Base-by-base conservation (phyloP, 92 coral and sea anemone genomes). In the Micromussa lordhowensis region DNA sequence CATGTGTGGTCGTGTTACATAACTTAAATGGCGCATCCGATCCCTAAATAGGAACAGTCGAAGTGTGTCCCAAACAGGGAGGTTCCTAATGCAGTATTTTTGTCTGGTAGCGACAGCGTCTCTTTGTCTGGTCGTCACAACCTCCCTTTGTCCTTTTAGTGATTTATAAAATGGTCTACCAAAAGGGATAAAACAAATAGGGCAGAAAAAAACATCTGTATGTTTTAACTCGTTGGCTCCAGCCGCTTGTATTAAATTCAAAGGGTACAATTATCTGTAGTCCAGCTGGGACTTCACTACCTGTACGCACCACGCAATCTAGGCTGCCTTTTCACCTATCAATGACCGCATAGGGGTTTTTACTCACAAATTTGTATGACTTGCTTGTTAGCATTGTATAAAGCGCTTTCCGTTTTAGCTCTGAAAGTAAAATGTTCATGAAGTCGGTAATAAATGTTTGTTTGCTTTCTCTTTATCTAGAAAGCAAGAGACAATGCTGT, bases 401-500 rank as follows among this genome's bases (percentile, higher is more conserved):
- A 36, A 24, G 51, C 4, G 78, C 22, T 58, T 61, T 28, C 26
- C 1, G 61, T 59, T 59, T 8, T 1, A 75, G 53, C 1, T 55
- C 34, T 30, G 30, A 13, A 63, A 22, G 55, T 2, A 55, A 16
- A 63, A 80, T 31, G 18, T 15, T 61, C 19, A 22, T 35, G 1
- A 36, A 40, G 0, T n/a, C n/a, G n/a, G n/a, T 70, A 7, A 55
- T 17, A 5, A 18, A 29, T 30, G 22, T 78, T 28, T 44, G 38
- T 1, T 49, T 55, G 64, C 57, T 57, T 14, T 66, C 29, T 64
- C n/a, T 26, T 48, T 82, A 26, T 82, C 28, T 58, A 84, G 87
- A 68, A 72, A 40, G 54, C 51, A 7, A 22, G 80, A 73, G 58
- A 72, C 15, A 30, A 17, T 21, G 87, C 87, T 15, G 70, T 72